Evolutionary conservation across 2,113 vertebrate species (phyloP).

Genomic region (Prietella phreatophila): DNA sequence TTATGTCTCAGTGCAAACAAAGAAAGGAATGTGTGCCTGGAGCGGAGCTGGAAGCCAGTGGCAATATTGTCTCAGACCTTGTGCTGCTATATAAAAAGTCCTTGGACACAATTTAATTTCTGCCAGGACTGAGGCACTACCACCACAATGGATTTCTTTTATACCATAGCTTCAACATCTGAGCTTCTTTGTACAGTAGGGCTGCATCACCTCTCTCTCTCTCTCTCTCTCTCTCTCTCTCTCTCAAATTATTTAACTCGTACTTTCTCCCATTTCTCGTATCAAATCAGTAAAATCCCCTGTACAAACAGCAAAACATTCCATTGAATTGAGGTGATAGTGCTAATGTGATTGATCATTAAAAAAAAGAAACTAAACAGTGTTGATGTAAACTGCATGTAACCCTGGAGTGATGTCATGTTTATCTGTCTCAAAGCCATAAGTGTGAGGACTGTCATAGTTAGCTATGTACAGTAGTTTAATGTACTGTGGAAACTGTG

Average conservation of each 20-base stretch:
- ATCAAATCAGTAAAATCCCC: not conserved
- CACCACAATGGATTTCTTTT: constrained; percentile 73
- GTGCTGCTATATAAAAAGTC: constrained; percentile 72
- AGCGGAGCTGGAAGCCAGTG: constrained; percentile 51
- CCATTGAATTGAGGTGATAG: not conserved
- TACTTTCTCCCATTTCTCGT: constrained; percentile 30
- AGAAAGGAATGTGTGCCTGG: constrained; percentile 48
- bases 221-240: constrained; percentile 53
- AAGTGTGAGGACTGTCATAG: constrained; percentile 17
- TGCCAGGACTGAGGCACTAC: constrained; percentile 69
- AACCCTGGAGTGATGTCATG: not conserved
- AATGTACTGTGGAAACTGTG: constrained; percentile 43
- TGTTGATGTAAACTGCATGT: not conserved
- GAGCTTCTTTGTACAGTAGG: constrained; percentile 62
- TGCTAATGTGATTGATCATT: not conserved
- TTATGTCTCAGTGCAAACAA: constrained; percentile 49
- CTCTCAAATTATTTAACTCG: constrained; percentile 44
- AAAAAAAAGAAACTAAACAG: not conserved
- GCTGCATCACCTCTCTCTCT: constrained; percentile 52
- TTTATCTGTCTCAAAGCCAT: constrained; percentile 22
- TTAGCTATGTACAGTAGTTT: constrained; percentile 43
- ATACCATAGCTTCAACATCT: constrained; percentile 63
- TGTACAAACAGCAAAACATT: not conserved
- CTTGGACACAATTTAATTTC: constrained; percentile 76
- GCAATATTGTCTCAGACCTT: constrained; percentile 68